Percentiles rank a stretch among this genome's conserved stretches.
Evolutionary conservation across 2,888 invertebrate genomes (phyloP).

Genomic region (Limnephilus marmoratus): DNA sequence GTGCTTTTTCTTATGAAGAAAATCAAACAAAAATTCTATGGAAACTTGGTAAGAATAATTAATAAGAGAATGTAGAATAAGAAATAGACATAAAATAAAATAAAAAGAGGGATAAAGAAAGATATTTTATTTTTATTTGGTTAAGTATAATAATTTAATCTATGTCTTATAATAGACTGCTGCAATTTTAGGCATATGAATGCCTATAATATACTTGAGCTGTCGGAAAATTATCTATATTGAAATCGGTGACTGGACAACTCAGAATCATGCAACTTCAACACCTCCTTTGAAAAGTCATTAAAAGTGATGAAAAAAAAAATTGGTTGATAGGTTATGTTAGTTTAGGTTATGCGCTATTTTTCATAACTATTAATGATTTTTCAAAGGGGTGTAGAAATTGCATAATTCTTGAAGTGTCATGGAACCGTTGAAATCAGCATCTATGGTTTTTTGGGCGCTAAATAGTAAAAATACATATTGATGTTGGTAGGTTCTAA

Average conservation of each 20-base stretch:
- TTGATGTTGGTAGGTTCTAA: not conserved
- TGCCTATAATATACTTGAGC: not conserved
- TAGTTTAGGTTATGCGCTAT: no score
- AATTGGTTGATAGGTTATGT: no score
- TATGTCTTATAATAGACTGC: no score
- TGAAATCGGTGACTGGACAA: not conserved
- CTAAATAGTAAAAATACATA: not conserved
- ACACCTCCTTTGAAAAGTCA: no score
- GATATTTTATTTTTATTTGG: not conserved
- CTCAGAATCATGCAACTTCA: no score
- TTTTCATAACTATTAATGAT: no score
- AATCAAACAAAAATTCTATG: not conserved
- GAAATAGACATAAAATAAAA: no score
- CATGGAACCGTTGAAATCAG: not conserved
- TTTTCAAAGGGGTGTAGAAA: no score
- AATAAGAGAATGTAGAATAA: no score
- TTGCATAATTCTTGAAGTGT: no score
- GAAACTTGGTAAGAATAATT: conserved; percentile 2
- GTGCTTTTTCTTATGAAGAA: not conserved
- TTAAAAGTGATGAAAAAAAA: no score
- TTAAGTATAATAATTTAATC: not conserved
- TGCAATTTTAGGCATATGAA: no score
- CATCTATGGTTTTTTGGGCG: not conserved
- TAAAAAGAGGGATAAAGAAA: not conserved
- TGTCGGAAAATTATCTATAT: not conserved